Conservation (phyloP, 2,888 invertebrate genomes). For the Lamellibrachia satsuma region DNA sequence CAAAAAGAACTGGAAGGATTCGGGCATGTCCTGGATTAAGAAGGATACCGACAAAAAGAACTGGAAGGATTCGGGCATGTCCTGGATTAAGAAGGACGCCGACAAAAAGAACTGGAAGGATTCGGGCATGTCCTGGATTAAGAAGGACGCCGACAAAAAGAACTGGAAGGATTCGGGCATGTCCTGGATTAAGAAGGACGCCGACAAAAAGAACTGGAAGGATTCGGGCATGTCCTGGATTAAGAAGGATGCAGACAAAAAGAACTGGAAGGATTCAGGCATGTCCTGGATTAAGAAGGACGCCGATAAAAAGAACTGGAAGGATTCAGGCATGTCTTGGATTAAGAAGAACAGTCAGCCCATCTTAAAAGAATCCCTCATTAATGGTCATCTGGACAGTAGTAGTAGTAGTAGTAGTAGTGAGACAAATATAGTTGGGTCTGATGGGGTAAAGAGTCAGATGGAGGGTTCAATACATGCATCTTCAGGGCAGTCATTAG, state of each 20-base stretch:
- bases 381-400: not conserved
- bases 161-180: not conserved
- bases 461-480: not conserved
- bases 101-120: not conserved
- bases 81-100: no score
- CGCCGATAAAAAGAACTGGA: not conserved
- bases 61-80: no score
- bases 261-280: not conserved
- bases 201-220: not conserved
- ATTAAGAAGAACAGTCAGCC: not conserved
- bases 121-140: not conserved
- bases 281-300: conserved; percentile 6
- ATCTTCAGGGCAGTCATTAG: not conserved
- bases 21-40: no score
- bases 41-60: no score
- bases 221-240: not conserved
- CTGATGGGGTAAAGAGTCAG: not conserved
- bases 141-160: not conserved
- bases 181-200: not conserved
- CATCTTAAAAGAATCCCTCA: not conserved
- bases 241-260: not conserved
- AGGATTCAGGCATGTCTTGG: conserved; percentile 10
- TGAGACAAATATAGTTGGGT: not conserved
- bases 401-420: not conserved
- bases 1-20: not conserved